Conservation (phyloP, 2,888 invertebrate genomes). For the Agrochola litura region DNA sequence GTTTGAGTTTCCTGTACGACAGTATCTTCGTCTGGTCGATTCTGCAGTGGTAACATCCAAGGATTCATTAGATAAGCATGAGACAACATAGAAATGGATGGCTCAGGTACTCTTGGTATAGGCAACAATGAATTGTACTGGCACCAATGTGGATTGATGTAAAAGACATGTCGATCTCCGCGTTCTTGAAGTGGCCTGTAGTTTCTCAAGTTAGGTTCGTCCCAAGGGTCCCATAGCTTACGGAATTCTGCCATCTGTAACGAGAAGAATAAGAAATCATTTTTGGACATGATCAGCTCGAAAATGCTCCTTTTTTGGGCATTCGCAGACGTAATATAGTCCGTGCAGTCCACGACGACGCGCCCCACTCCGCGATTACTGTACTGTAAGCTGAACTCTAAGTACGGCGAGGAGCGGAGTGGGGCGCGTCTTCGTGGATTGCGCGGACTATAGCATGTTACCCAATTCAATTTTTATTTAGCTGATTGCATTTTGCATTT, state of each 20-base stretch:
- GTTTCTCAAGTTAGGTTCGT: slow-evolving; percentile 88
- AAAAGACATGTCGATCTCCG: slow-evolving; percentile 85
- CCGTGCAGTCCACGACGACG: too few species aligned
- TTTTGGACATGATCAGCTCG: too few species aligned
- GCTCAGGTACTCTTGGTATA: slow-evolving; percentile 80
- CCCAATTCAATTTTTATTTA: too few species aligned
- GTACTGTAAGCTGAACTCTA: too few species aligned
- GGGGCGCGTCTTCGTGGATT: too few species aligned
- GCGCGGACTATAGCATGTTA: too few species aligned
- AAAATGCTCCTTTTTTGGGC: too few species aligned
- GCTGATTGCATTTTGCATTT: too few species aligned
- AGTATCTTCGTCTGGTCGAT: slow-evolving; percentile 59
- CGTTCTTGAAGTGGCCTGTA: slow-evolving; percentile 87
- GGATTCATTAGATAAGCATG: slow-evolving; percentile 73
- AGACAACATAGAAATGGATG: slow-evolving; percentile 81
- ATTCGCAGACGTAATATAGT: too few species aligned
- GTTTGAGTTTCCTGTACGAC: slow-evolving; percentile 24
- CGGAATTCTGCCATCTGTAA: slow-evolving; percentile 90
- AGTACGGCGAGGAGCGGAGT: too few species aligned
- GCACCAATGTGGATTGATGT: slow-evolving; percentile 88
- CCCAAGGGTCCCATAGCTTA: slow-evolving; percentile 87
- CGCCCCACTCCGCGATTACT: too few species aligned
- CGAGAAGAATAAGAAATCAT: background rate
- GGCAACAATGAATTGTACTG: slow-evolving; percentile 88
- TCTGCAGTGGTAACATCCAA: slow-evolving; percentile 51